A percentile compares a stretch with the other conserved stretches of the same genome.
Conservation (phyloP, 2,888 invertebrate species). For the Clivina fossor region DNA sequence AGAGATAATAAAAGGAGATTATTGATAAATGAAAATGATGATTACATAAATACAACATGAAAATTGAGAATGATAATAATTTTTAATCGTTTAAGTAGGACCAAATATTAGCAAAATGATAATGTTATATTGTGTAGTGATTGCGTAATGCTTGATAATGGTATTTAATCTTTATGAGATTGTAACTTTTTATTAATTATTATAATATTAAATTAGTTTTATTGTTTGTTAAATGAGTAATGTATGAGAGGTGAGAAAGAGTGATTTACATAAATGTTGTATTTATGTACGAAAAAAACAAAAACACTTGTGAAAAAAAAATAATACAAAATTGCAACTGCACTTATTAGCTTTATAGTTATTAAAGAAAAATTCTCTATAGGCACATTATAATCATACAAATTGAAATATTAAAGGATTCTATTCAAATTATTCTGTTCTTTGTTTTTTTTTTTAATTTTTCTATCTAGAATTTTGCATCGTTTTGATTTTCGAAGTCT, state of each 20-base stretch:
- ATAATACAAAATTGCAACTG: constrained; percentile 31
- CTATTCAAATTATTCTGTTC: constrained; percentile 29
- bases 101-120: constrained; percentile 16
- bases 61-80: no score
- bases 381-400: constrained; percentile 33
- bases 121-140: constrained; percentile 12
- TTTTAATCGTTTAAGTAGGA: constrained; percentile 17
- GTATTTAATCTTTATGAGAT: no score
- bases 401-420: constrained; percentile 34
- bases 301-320: no score
- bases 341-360: constrained; percentile 34
- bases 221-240: constrained; percentile 8
- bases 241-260: neutral
- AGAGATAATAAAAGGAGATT: no score
- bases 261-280: constrained; percentile 26
- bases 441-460: constrained; percentile 18
- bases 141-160: neutral
- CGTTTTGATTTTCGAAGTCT: neutral
- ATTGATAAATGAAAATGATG: no score
- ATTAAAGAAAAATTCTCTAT: constrained; percentile 27
- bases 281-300: constrained; percentile 28
- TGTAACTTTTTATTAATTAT: no score
- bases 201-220: neutral
- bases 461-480: neutral
- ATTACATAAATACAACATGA: constrained; percentile 26